These are phyloP conservation scores for Drosophila paulistorum DNA, from an alignment of 1,140 invertebrate genomes.

Conservation along the genomic window DNA sequence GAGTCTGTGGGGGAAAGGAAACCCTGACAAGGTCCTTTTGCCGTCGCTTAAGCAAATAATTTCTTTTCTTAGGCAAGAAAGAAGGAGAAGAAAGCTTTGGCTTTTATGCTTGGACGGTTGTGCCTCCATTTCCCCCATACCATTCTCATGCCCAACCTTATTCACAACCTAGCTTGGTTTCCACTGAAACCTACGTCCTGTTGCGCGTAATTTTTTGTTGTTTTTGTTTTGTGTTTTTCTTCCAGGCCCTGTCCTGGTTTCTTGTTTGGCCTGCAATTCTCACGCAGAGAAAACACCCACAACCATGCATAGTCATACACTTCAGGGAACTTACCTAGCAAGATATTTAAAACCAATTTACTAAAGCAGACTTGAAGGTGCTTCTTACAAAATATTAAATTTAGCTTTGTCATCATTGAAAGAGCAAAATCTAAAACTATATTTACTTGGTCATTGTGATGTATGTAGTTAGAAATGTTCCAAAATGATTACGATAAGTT, in stretches of 20 bases:
- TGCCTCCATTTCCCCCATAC: neutral
- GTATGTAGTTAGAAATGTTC: neutral
- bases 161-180: neutral
- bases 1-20: conserved; percentile 47
- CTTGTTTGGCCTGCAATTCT: conserved; percentile 74
- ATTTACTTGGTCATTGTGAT: neutral
- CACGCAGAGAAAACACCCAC: conserved; percentile 46
- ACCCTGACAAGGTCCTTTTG: conserved; percentile 64
- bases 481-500: neutral
- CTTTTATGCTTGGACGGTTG: conserved; percentile 60
- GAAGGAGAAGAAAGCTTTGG: conserved; percentile 32
- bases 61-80: conserved; percentile 66
- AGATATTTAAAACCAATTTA: conserved; percentile 48
- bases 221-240: conserved; percentile 72
- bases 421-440: neutral
- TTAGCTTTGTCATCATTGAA: neutral
- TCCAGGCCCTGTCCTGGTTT: conserved; percentile 34
- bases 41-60: conserved; percentile 76
- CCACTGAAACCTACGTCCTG: conserved; percentile 1
- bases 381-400: neutral
- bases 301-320: neutral
- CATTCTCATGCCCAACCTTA: neutral
- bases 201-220: conserved; percentile 24
- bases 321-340: neutral
- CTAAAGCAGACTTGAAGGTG: conserved; percentile 30